Evolutionary conservation across 35 echinoderm and acorn worm genomes (phyloP).

Genomic region (Stichopus chloronotus): DNA sequence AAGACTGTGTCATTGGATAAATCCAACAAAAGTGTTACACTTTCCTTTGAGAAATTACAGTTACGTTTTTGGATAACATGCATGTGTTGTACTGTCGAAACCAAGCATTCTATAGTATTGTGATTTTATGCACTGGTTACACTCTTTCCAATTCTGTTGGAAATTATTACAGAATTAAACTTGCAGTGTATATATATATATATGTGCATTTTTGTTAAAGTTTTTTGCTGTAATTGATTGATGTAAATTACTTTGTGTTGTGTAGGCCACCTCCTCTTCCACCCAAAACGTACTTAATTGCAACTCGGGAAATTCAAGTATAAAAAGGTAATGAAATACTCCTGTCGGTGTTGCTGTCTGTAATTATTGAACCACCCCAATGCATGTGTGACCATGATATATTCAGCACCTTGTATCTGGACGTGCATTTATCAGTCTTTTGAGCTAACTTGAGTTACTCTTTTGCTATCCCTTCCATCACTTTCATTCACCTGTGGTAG

Average conservation of each 20-base stretch:
- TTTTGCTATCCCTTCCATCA: background rate
- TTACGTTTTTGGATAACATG: no score
- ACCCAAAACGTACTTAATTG: slow-evolving; percentile 45
- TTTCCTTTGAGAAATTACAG: no score
- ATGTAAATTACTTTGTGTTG: background rate
- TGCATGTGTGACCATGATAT: background rate
- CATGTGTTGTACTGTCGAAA: no score
- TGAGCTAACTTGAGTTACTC: background rate
- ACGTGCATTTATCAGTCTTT: background rate
- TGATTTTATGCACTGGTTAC: no score
- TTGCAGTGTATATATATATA: no score
- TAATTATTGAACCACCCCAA: background rate
- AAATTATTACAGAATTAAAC: no score
- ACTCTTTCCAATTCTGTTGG: no score
- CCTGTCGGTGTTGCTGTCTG: background rate
- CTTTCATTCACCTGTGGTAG: background rate
- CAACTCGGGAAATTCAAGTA: slow-evolving; percentile 7
- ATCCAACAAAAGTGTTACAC: no score
- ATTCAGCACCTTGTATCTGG: background rate
- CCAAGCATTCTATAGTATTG: no score
- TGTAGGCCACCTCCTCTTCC: slow-evolving; percentile 41
- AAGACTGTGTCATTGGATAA: no score
- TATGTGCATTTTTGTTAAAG: no score
- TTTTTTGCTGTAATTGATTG: no score
- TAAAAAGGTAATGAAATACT: slow-evolving; percentile 5